phyloP scores from a whole-genome alignment of 2,113 vertebrate species.

The Python bivittatus region DNA sequence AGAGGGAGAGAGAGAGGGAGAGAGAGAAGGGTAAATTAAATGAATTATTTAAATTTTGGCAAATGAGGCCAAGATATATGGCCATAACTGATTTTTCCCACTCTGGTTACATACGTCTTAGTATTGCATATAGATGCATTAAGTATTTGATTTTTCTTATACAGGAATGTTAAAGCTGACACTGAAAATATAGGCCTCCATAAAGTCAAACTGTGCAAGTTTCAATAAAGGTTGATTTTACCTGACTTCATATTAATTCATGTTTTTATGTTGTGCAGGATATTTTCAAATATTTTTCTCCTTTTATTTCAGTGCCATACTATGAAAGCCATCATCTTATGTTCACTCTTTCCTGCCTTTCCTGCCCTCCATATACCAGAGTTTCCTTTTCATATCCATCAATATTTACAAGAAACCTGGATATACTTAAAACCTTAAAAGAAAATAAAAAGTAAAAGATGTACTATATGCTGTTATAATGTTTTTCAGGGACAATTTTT shows the following conservation, averaged over 20 bases:
- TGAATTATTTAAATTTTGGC: background rate
- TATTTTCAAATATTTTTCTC: conserved; percentile 29
- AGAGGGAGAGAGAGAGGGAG: too few species aligned
- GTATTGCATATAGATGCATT: background rate
- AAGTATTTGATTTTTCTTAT: background rate
- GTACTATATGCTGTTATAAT: too few species aligned
- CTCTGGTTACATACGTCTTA: background rate
- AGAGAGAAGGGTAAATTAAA: background rate
- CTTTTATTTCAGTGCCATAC: conserved; percentile 25
- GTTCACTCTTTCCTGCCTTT: conserved; percentile 20
- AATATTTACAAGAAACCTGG: conserved; percentile 8
- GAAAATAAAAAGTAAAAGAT: too few species aligned
- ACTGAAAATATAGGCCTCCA: conserved; percentile 32
- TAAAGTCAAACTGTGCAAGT: conserved; percentile 31
- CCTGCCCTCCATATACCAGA: conserved; percentile 5
- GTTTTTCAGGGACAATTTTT: too few species aligned
- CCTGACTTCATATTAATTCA: conserved; percentile 41
- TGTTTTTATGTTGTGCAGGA: conserved; percentile 38
- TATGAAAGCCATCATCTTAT: conserved; percentile 41
- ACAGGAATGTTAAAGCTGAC: conserved; percentile 28
- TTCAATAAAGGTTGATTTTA: conserved; percentile 42
- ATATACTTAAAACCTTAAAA: conserved; percentile 13
- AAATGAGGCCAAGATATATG: background rate
- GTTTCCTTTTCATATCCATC: conserved; percentile 42
- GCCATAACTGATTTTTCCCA: background rate